Base-by-base conservation (phyloP, 2,113 vertebrate genomes). In the Monarcha castaneiventris region DNA sequence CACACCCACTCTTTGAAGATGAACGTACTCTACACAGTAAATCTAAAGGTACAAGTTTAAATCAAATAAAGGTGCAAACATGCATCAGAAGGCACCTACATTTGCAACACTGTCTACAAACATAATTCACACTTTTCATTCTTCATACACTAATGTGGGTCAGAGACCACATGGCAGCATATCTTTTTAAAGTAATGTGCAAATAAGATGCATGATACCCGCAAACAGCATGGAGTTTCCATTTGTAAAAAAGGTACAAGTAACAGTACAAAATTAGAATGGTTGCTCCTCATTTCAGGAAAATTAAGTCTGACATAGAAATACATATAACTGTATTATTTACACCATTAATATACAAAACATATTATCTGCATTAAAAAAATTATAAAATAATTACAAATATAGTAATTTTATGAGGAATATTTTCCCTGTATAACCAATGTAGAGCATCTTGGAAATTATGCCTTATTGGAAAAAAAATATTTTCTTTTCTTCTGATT, bases 301-400 rank as follows among this genome's bases (percentile, higher is more conserved):
- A 97, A 98, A 97, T 93, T 87, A 97, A 98, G 96, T 98, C 94
- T 97, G 94, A 95, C 94, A 97, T 96, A 98, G 97, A 98, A 97
- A 97, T 97, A 98, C 91, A 97, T 97, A 98, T 2, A 3, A 3
- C 30, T 81, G 94, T 97, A 96, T 97, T 98, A 98, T 98, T 98
- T 98, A 99, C 98, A 98, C 87, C 97, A 97, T 99, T 98, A 97
- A 98, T 98, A 99, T 99, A 99, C 98, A 99, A 98, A 98, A 98
- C 89, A 95, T 95, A 97, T 71, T 93, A 96, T 96, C 92, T 97
- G 91, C 87, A 97, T 56, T 62, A 96, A 93, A 97, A 97, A 97
- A 97, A 97, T 91, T 97, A 97, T 97, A 98, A 97, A 98, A 97
- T 98, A 98, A 96, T 98, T 97, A 97, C 85, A 96, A 98, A 98